A percentile compares a stretch with the other conserved stretches of the same genome.
phyloP scores from a whole-genome alignment of 2,113 vertebrate species.

The Colius striatus region DNA sequence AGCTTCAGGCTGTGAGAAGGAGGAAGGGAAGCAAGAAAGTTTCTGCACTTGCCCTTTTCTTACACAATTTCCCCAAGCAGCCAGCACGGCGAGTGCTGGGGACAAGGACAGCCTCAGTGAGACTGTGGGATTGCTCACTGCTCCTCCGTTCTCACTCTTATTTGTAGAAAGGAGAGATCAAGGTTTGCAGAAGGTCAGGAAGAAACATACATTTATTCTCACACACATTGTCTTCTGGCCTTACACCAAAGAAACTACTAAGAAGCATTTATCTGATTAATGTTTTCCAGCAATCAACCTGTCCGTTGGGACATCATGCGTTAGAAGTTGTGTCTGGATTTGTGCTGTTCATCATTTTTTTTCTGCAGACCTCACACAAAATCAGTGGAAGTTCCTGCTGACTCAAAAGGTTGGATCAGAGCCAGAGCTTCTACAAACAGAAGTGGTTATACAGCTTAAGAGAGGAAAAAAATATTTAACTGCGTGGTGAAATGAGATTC shows the following conservation, averaged over 20 bases:
- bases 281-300: constrained; percentile 32
- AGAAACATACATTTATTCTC: neutral
- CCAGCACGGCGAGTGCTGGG: neutral
- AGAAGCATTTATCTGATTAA: constrained; percentile 38
- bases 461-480: neutral
- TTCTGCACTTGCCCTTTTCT: neutral
- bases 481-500: neutral
- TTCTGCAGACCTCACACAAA: neutral
- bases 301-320: neutral
- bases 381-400: constrained; percentile 18
- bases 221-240: neutral
- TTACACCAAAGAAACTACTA: neutral
- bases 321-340: neutral
- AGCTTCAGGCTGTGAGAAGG: neutral
- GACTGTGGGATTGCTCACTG: neutral
- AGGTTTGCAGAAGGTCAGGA: neutral
- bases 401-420: neutral
- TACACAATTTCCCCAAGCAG: neutral
- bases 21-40: neutral
- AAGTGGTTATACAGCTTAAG: neutral
- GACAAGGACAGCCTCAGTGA: neutral
- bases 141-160: neutral
- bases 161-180: neutral
- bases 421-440: neutral
- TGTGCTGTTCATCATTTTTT: neutral